A percentile compares a stretch with the other conserved stretches of the same genome.
Evolutionary conservation across 2,888 invertebrate genomes (phyloP).

Genomic region (Dynastes hyllus): DNA sequence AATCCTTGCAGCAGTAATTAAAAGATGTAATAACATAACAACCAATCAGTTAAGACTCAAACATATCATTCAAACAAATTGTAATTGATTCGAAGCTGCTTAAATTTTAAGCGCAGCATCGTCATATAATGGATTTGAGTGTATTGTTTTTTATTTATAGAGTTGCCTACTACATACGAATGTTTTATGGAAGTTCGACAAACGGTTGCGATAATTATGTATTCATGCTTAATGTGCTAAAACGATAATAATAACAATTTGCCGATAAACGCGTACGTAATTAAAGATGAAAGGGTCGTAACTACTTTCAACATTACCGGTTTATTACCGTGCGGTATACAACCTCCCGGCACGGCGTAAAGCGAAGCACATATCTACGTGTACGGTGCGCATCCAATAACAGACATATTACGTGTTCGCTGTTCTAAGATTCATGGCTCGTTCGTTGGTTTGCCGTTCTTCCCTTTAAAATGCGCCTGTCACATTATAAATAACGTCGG

Average conservation of each 20-base stretch:
- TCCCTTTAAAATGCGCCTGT: slow-evolving; percentile 41
- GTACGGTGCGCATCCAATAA: slow-evolving; percentile 4
- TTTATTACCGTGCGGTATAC: slow-evolving; percentile 16
- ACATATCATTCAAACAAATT: not conserved
- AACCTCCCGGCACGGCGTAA: not conserved
- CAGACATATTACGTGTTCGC: slow-evolving; percentile 22
- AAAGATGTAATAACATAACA: not conserved
- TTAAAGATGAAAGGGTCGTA: slow-evolving; percentile 29
- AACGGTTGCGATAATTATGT: slow-evolving; percentile 6
- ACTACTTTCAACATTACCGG: slow-evolving; percentile 28
- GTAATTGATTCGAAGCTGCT: not conserved
- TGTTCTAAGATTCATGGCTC: slow-evolving; percentile 42
- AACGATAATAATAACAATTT: slow-evolving; percentile 32
- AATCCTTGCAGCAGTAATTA: not conserved
- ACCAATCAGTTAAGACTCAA: not conserved
- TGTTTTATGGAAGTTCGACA: not conserved
- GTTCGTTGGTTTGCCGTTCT: slow-evolving; percentile 9
- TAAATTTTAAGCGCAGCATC: not conserved
- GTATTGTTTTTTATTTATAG: not conserved
- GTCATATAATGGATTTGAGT: not conserved
- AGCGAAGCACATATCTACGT: slow-evolving; percentile 6
- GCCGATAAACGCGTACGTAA: slow-evolving; percentile 1
- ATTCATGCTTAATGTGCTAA: slow-evolving; percentile 26
- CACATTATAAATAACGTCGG: slow-evolving; percentile 50
- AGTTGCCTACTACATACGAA: not conserved